Evolutionary conservation across 2,797 vertebrate species (phyloP).

Genomic region (Melanotaenia nigrans): DNA sequence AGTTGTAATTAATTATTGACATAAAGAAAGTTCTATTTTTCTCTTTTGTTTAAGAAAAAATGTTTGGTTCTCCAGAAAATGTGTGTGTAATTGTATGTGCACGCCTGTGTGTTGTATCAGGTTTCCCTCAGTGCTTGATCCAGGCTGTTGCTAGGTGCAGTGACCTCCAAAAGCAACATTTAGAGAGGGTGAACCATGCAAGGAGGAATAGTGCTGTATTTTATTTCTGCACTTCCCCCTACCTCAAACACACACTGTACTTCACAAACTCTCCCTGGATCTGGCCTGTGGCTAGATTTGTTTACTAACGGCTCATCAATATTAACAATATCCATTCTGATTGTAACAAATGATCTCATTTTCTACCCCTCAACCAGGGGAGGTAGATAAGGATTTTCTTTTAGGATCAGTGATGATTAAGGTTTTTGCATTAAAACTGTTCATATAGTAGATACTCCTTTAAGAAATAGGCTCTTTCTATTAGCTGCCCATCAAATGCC

Average conservation of each 20-base stretch:
- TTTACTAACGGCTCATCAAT: conserved; percentile 51
- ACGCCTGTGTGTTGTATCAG: conserved; percentile 54
- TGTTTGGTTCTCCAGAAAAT: conserved; percentile 31
- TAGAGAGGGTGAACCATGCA: conserved; percentile 69
- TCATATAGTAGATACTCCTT: conserved; percentile 11
- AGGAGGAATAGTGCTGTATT: conserved; percentile 62
- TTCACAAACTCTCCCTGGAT: conserved; percentile 44
- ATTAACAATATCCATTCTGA: conserved; percentile 29
- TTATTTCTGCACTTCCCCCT: conserved; percentile 61
- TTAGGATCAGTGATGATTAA: neutral
- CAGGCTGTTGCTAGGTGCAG: conserved; percentile 72
- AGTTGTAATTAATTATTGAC: neutral
- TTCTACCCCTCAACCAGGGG: conserved; percentile 2
- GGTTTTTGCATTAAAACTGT: conserved; percentile 22
- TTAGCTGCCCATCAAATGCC: conserved; percentile 52
- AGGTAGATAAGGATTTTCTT: conserved; percentile 2
- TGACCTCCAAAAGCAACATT: conserved; percentile 75
- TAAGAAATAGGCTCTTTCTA: conserved; percentile 16
- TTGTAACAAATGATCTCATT: conserved; percentile 18
- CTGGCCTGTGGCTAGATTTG: conserved; percentile 28
- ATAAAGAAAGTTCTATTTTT: conserved; percentile 7
- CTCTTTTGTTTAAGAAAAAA: conserved; percentile 26
- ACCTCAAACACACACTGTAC: conserved; percentile 48
- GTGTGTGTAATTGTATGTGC: conserved; percentile 27
- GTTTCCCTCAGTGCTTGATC: conserved; percentile 63